Base-by-base conservation (phyloP, 37 sponge, comb jelly and placozoan genomes). In the Geodia barretti region DNA sequence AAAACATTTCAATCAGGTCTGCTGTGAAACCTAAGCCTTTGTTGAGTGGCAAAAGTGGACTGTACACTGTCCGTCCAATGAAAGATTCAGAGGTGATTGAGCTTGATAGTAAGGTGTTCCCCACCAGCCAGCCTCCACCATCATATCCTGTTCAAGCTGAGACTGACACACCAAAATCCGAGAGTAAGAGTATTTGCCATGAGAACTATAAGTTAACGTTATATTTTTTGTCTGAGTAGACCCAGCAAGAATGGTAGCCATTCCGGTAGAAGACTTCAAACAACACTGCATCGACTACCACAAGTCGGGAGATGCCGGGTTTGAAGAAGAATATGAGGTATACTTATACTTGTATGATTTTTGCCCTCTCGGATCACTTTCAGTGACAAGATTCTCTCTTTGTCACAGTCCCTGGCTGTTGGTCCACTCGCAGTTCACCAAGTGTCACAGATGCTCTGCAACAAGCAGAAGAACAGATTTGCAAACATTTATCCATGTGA, bases 401-500 rank as follows among this genome's bases (percentile, higher is more conserved):
- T 26, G 8, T 5, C 39, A 69, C 73, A 82, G 83, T 58, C 42
- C 3, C 64, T 82, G 36, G 64, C 40, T 25, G 40, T 35, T 5
- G 64, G 33, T 39, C 63, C 74, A 30, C 61, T 60, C 39, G 71
- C 80, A 26, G n/a, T 72, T 0, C 65, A 38, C 43, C 72, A 86
- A 4, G 64, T 64, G 21, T 70, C 78, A 25, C 70, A 68, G 68
- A 2, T 77, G 39, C 68, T 43, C 29, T 40, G 62, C 41, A 86
- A 86, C 75, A 39, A 38, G 38, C 39, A 35, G 67, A 86, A 86
- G 70, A 86, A 86, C 68, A 71, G 87, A 79, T 86, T 73, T 62
- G 71, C 73, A 1, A 86, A 86, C 68, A 86, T 86, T 28, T 69
- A 39, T 65, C 87, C 87, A 62, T 86, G 87, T 86, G 41, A 79